Base-by-base conservation (phyloP, 2,113 vertebrate genomes). In the Prionailurus bengalensis region DNA sequence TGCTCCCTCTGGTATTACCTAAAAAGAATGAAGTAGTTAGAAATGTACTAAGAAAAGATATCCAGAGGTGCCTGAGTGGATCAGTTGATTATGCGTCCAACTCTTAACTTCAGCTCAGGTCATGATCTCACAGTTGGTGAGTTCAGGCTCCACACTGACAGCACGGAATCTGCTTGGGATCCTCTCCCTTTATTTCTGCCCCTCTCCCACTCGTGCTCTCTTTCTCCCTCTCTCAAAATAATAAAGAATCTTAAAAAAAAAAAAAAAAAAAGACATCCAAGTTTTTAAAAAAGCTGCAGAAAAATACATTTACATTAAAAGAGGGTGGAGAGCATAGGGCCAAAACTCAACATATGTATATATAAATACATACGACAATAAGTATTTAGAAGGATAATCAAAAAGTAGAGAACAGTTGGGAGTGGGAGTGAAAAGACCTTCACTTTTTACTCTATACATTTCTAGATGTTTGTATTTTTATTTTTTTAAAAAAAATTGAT, bases 381-480 rank as follows among this genome's bases (percentile, higher is more conserved):
- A 79, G 13, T 86, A 85, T 68, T 63, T 86, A 95, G 39, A 91
- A 71, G n/a, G 15, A 89, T 55, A 79, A 89, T 12, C n/a, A 76
- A 76, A 84, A 78, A 83, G 36, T 5, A 76, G 11, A 83, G 6
- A 93, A 39, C 23, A 87, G 36, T 11, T 74, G 70, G 70, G 16
- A 36, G 21, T 31, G 36, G 27, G 12, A 71, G 33, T 58, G 51
- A 85, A 86, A 42, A 76, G 58, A 45, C 11, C 76, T 80, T 87
- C 29, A 33, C 70, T 83, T 89, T 70, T 84, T 53, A 79, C 15
- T 29, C 42, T 53, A 36, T 9, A 89, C 15, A 79, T n/a, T 85
- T 23, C 3, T 51, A 78, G 51, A 63, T 45, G 29, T 71, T 79
- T 68, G 29, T 13, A 88, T n/a, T 88, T 94, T 88, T 78, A 82